Evolutionary conservation across 2,113 vertebrate species (phyloP).

Genomic region (Pachycephala philippinensis): DNA sequence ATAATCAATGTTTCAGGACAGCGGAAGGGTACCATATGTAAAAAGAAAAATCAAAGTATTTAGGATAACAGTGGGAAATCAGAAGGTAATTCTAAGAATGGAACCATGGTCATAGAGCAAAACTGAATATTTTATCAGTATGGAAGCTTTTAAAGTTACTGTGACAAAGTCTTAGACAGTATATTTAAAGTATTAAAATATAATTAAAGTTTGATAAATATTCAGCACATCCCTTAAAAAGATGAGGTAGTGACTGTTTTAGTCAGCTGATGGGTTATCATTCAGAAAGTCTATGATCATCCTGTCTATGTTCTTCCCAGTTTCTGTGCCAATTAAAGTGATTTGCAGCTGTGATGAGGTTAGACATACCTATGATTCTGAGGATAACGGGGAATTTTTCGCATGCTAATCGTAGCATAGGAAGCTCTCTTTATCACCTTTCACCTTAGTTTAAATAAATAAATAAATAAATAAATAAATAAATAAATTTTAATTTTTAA

Average conservation of each 20-base stretch:
- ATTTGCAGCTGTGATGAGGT: background rate
- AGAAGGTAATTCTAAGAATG: background rate
- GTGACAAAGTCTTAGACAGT: background rate
- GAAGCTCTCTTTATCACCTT: background rate
- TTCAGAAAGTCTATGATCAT: background rate
- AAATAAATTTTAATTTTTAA: background rate
- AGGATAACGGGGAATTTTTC: background rate
- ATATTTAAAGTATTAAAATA: background rate
- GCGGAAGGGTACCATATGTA: fast-evolving
- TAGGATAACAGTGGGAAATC: background rate
- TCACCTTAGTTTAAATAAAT: background rate
- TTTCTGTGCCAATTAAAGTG: background rate
- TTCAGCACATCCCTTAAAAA: background rate
- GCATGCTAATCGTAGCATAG: background rate
- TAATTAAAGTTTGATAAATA: background rate
- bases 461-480: background rate
- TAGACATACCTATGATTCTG: background rate
- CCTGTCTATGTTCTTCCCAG: background rate
- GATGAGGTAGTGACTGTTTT: background rate
- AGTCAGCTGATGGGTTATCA: background rate
- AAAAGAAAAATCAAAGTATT: background rate
- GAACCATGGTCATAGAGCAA: background rate
- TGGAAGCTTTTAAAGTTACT: background rate
- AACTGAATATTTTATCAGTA: background rate
- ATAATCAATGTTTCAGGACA: background rate